Conservation (phyloP, 37 sponge, comb jelly and placozoan species). For the Chondrilla cf. caribensis region DNA sequence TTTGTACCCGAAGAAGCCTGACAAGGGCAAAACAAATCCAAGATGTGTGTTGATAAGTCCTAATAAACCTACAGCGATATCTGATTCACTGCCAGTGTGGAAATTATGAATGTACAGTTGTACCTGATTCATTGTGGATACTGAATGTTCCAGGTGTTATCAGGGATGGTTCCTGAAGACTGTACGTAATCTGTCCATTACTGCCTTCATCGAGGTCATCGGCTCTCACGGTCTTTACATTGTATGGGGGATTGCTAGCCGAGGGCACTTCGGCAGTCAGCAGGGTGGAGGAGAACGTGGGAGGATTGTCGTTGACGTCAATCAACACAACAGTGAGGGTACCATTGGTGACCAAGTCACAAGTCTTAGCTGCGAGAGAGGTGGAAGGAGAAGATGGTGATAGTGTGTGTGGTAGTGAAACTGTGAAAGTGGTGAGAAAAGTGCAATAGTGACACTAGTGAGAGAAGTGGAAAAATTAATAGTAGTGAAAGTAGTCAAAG, state of each 20-base stretch:
- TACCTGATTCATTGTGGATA: neutral
- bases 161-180: neutral
- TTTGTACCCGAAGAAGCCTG: too few relatives aligned
- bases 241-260: neutral
- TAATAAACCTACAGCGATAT: too few relatives aligned
- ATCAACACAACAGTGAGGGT: neutral
- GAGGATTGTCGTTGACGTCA: constrained; percentile 17
- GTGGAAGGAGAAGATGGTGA: too few relatives aligned
- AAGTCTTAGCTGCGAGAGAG: neutral
- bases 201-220: neutral
- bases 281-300: neutral
- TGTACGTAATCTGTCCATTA: neutral
- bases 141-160: neutral
- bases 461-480: too few relatives aligned
- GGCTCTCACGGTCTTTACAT: neutral
- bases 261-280: constrained; percentile 13
- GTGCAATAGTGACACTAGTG: too few relatives aligned
- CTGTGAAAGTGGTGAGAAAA: too few relatives aligned
- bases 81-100: too few relatives aligned
- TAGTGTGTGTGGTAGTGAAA: too few relatives aligned
- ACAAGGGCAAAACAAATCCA: too few relatives aligned
- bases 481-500: too few relatives aligned
- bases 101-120: too few relatives aligned
- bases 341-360: neutral
- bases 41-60: too few relatives aligned